A percentile compares a stretch with the other conserved stretches of the same genome.
Conservation (phyloP, 2,113 vertebrate genomes). For the Rhombomys opimus region DNA sequence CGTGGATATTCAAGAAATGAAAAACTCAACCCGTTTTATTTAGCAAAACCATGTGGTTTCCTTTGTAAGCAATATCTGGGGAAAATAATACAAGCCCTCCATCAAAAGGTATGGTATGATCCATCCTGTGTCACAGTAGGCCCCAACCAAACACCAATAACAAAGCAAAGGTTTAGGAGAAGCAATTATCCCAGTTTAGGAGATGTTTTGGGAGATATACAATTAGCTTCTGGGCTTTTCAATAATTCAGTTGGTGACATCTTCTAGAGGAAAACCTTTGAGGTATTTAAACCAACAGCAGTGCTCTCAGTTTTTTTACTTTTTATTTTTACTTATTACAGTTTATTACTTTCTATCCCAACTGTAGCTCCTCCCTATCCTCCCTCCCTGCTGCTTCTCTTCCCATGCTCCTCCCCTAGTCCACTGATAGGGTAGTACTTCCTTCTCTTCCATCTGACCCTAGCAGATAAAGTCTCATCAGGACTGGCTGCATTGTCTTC, state of each 20-base stretch:
- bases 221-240: conserved; percentile 1
- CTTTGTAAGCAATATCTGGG: background rate
- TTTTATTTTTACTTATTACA: too few relatives aligned
- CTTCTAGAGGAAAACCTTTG: conserved; percentile 34
- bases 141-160: background rate
- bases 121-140: background rate
- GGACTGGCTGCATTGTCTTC: too few relatives aligned
- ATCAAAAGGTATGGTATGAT: background rate
- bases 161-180: background rate
- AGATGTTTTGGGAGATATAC: conserved; percentile 2
- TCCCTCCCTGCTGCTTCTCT: too few relatives aligned
- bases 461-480: too few relatives aligned
- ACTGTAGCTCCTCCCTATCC: too few relatives aligned
- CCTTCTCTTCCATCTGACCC: too few relatives aligned
- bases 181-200: background rate
- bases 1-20: background rate
- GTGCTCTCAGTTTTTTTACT: background rate
- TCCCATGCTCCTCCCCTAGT: too few relatives aligned
- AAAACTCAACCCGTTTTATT: background rate
- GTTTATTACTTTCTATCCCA: too few relatives aligned
- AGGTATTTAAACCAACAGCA: conserved; percentile 54
- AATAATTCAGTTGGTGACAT: conserved; percentile 33
- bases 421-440: too few relatives aligned
- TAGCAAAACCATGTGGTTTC: background rate
- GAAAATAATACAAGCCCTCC: background rate